These are phyloP conservation scores for Thunnus thynnus DNA, from an alignment of 2,113 vertebrate species.

Conservation along the genomic window DNA sequence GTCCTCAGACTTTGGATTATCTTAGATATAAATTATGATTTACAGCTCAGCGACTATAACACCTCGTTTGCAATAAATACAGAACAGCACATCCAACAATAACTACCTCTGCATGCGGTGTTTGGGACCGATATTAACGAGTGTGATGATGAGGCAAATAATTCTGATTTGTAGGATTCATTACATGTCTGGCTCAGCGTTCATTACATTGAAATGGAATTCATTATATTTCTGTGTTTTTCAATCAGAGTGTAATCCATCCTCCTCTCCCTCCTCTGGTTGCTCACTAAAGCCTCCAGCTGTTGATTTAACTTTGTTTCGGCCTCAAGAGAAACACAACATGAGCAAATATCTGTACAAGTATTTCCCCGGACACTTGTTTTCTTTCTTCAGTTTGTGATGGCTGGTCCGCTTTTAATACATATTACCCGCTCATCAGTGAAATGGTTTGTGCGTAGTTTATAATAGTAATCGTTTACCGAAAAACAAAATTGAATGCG, in stretches of 20 bases:
- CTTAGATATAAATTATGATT: too few relatives aligned
- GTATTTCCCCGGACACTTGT: background rate
- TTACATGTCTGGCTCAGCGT: constrained; percentile 8
- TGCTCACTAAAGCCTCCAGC: background rate
- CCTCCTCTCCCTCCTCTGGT: constrained; percentile 29
- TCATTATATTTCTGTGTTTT: constrained; percentile 39
- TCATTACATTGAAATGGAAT: constrained; percentile 38
- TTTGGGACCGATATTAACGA: background rate
- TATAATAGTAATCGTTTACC: too few relatives aligned
- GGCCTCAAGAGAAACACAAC: background rate
- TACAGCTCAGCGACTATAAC: too few relatives aligned
- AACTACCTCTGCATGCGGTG: background rate
- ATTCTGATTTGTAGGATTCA: constrained; percentile 61
- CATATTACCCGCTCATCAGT: too few relatives aligned
- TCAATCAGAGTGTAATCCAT: constrained; percentile 38
- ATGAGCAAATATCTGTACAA: background rate
- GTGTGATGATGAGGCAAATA: constrained; percentile 3
- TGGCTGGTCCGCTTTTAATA: too few relatives aligned
- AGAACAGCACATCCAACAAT: background rate
- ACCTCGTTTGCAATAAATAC: too few relatives aligned
- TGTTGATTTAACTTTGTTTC: constrained; percentile 4
- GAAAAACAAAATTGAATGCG: too few relatives aligned
- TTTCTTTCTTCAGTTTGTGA: too few relatives aligned
- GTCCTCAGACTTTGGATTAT: background rate
- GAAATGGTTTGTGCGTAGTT: too few relatives aligned